These are phyloP conservation scores for Ophioninae sp. DNA, from an alignment of 2,888 invertebrate species.

Conservation along the genomic window DNA sequence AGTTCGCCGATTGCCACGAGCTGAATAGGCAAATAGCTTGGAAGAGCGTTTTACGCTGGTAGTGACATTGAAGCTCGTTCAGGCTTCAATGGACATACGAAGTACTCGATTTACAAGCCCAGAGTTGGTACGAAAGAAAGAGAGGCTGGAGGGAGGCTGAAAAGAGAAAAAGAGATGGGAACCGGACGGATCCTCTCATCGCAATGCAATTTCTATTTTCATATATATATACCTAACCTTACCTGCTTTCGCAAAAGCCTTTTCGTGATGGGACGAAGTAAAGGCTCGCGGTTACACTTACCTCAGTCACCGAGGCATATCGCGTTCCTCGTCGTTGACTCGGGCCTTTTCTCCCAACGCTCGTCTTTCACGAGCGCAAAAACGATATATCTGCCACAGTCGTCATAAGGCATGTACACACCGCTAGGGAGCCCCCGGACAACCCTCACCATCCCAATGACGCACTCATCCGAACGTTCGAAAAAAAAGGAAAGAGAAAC, in stretches of 20 bases:
- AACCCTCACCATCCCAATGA: not conserved
- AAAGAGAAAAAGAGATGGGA: not conserved
- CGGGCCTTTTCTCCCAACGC: slow-evolving; percentile 19
- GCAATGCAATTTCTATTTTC: slow-evolving; percentile 35
- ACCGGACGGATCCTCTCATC: slow-evolving; percentile 18
- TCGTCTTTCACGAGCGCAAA: slow-evolving; percentile 33
- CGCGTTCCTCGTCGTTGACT: slow-evolving; percentile 64
- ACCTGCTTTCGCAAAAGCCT: slow-evolving; percentile 44
- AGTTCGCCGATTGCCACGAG: slow-evolving; percentile 14
- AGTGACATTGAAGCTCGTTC: slow-evolving; percentile 52
- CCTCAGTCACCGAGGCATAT: slow-evolving; percentile 64
- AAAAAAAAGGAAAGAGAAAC: slow-evolving; percentile 4
- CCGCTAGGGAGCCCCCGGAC: slow-evolving; percentile 16
- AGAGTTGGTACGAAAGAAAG: not conserved
- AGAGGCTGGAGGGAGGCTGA: not conserved
- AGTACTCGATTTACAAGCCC: slow-evolving; percentile 52
- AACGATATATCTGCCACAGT: slow-evolving; percentile 13
- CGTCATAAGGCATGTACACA: not conserved
- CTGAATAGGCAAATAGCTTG: slow-evolving; percentile 23
- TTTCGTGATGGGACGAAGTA: slow-evolving; percentile 44
- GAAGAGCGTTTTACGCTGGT: slow-evolving; percentile 6
- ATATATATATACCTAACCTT: slow-evolving; percentile 33
- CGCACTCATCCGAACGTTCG: slow-evolving; percentile 1
- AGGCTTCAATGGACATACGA: slow-evolving; percentile 61
- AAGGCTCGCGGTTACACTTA: slow-evolving; percentile 60